Percentiles rank a stretch among this genome's conserved stretches.
Conservation (phyloP, 2,113 vertebrate genomes). For the Antechinus stuartii region DNA sequence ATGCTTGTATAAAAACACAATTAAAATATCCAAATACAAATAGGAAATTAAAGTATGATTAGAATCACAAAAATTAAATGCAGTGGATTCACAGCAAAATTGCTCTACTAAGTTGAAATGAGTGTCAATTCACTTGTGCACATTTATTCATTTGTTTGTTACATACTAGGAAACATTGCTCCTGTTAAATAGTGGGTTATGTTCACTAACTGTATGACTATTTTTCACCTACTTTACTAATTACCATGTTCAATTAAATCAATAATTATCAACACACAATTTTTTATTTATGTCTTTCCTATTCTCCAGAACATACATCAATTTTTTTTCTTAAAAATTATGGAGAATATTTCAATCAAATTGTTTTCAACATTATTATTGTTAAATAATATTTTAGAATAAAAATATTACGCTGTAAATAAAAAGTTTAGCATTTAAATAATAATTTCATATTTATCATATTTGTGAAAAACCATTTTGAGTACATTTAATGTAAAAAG, state of each 20-base stretch:
- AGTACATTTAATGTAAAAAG: not conserved
- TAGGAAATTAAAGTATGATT: not conserved
- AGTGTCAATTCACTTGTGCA: not conserved
- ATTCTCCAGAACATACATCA: not conserved
- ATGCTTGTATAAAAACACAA: not conserved
- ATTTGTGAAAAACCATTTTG: not conserved
- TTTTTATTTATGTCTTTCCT: not conserved
- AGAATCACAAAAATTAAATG: not conserved
- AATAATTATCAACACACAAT: not conserved
- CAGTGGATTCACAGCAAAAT: not conserved
- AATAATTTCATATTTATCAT: not conserved
- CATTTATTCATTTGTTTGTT: not conserved
- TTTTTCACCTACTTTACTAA: not conserved
- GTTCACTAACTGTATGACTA: not conserved
- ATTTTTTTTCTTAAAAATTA: not conserved
- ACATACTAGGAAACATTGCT: not conserved
- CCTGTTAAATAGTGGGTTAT: not conserved
- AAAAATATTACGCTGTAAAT: not conserved
- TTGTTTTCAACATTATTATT: not conserved
- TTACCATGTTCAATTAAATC: not conserved
- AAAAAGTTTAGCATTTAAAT: not conserved
- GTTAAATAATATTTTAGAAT: not conserved
- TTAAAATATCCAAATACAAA: not conserved
- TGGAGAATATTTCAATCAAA: not conserved
- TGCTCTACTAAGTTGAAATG: not conserved